phyloP scores from a whole-genome alignment of 2,113 vertebrate species.

The Psephotus haematonotus region DNA sequence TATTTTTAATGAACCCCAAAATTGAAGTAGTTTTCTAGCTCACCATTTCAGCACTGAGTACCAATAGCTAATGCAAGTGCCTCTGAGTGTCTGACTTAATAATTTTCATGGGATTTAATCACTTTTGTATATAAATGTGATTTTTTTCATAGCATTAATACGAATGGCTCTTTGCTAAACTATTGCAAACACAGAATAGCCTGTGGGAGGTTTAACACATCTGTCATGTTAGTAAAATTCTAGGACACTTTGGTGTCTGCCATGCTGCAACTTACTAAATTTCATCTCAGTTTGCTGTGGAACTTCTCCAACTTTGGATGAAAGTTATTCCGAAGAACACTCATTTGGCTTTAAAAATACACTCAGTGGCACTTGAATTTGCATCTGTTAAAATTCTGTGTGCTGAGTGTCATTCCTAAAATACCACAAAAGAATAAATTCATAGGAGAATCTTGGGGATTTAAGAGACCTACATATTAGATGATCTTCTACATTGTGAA shows the following conservation, averaged over 20 bases:
- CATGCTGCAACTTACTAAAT: neutral
- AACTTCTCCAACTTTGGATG: neutral
- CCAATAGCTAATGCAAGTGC: neutral
- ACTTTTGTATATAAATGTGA: neutral
- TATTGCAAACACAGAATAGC: neutral
- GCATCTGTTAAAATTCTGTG: constrained; percentile 13
- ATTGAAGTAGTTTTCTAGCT: neutral
- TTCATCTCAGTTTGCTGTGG: constrained; percentile 21
- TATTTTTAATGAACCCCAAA: neutral
- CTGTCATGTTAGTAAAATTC: constrained; percentile 6
- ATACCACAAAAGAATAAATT: constrained; percentile 1
- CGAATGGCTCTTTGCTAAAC: neutral
- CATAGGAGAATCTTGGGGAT: neutral
- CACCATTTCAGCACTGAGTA: neutral
- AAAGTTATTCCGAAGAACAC: neutral
- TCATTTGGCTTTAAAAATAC: neutral
- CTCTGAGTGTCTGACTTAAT: neutral
- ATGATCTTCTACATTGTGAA: neutral
- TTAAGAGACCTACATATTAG: constrained; percentile 8
- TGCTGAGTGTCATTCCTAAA: constrained; percentile 12
- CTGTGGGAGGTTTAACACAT: neutral
- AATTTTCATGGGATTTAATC: neutral
- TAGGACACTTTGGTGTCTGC: constrained; percentile 5
- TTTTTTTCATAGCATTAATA: neutral
- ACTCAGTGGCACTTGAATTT: constrained; percentile 12